Conservation (phyloP, 2,797 vertebrate species). For the Eutrigla gurnardus region DNA sequence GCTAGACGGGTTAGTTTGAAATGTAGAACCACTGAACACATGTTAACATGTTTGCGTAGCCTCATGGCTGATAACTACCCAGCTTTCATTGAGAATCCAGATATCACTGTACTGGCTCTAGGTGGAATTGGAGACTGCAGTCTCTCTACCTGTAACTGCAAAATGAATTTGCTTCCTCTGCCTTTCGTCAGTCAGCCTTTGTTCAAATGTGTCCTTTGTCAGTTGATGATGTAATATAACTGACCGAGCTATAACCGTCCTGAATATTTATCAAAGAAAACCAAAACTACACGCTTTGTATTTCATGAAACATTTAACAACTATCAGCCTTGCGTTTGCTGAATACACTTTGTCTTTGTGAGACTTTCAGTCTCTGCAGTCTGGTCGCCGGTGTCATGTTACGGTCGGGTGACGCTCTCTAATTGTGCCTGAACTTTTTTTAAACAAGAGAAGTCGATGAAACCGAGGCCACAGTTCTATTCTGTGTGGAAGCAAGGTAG, state of each 20-base stretch:
- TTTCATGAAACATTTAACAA: conserved; percentile 14
- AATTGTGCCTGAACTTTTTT: conserved; percentile 1
- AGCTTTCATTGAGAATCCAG: too few species aligned
- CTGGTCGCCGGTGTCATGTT: not conserved
- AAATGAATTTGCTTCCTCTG: not conserved
- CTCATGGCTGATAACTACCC: too few species aligned
- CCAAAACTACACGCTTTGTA: not conserved
- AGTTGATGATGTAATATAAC: conserved; percentile 27
- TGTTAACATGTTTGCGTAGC: not conserved
- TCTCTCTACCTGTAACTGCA: not conserved
- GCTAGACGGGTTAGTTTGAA: too few species aligned
- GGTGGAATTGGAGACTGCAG: not conserved
- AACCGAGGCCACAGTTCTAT: not conserved
- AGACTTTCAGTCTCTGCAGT: conserved; percentile 11
- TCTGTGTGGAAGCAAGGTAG: not conserved
- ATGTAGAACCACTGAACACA: not conserved
- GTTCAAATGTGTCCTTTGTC: conserved; percentile 17
- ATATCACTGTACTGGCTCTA: not conserved
- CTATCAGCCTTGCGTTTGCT: conserved; percentile 5
- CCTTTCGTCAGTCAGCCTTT: not conserved
- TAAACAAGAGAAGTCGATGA: conserved; percentile 5
- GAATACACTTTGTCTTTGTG: conserved; percentile 12
- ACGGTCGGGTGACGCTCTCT: conserved; percentile 13
- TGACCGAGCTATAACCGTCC: conserved; percentile 13
- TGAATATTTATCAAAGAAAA: conserved; percentile 23